These are phyloP conservation scores for Harpagoxenus sublaevis DNA, from an alignment of 2,888 invertebrate genomes.

Conservation along the genomic window DNA sequence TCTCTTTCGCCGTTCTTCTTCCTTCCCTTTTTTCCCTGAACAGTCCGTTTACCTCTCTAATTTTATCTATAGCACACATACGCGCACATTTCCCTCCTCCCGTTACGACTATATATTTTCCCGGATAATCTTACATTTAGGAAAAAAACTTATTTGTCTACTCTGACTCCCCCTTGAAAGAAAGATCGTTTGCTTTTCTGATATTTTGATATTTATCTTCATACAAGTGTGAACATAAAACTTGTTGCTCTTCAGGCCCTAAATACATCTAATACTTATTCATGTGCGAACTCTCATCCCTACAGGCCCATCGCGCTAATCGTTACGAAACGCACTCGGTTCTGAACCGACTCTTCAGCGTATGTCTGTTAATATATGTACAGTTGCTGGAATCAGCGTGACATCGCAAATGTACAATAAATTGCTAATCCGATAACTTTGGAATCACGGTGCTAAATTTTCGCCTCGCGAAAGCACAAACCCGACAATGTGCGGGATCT, in stretches of 20 bases:
- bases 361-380: conserved; percentile 42
- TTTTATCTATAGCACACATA: conserved; percentile 8
- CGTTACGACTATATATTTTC: conserved; percentile 8
- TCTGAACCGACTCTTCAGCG: neutral
- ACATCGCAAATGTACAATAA: conserved; percentile 33
- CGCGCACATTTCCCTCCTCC: conserved; percentile 1
- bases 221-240: neutral
- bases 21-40: too few species aligned
- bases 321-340: neutral
- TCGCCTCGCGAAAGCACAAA: conserved; percentile 20
- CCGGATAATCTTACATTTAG: conserved; percentile 6
- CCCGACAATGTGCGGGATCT: neutral
- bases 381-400: conserved; percentile 35
- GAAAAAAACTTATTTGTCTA: neutral
- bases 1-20: neutral
- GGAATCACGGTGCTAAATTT: conserved; percentile 26
- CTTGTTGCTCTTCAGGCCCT: neutral
- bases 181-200: conserved; percentile 1
- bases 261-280: neutral
- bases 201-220: conserved; percentile 35
- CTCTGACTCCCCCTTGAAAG: neutral
- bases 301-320: conserved; percentile 11
- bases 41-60: neutral
- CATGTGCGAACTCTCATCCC: neutral
- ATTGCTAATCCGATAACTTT: conserved; percentile 32